phyloP scores from a whole-genome alignment of 2,797 vertebrate genomes.

The Knipowitschia caucasica region DNA sequence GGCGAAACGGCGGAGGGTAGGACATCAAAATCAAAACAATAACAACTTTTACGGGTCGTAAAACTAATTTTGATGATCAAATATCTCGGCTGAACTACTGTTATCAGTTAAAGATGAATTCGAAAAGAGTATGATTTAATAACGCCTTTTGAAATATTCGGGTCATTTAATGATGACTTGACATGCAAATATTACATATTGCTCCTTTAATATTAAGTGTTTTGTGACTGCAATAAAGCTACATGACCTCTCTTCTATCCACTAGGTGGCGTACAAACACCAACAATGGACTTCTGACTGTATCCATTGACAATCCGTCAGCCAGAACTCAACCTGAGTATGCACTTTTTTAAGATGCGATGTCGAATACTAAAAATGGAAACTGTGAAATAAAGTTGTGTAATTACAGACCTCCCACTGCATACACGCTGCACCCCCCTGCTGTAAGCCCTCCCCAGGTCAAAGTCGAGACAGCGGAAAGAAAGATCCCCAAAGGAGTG shows the following conservation, averaged over 20 bases:
- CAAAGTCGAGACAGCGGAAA: constrained; percentile 77
- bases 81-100: too few species aligned
- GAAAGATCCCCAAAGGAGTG: constrained; percentile 92
- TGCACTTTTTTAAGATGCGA: constrained; percentile 12
- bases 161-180: too few species aligned
- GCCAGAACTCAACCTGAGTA: constrained; percentile 83
- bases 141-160: too few species aligned
- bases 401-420: constrained; percentile 67
- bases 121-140: too few species aligned
- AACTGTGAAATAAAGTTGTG: not conserved
- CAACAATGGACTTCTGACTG: constrained; percentile 85
- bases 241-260: constrained; percentile 31
- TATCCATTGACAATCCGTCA: constrained; percentile 92
- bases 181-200: too few species aligned
- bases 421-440: constrained; percentile 82
- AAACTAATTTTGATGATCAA: too few species aligned
- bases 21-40: too few species aligned
- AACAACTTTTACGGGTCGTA: too few species aligned
- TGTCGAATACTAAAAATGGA: not conserved
- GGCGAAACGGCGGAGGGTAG: too few species aligned
- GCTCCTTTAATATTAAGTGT: too few species aligned
- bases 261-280: constrained; percentile 88
- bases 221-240: too few species aligned
- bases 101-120: too few species aligned
- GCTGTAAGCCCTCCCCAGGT: constrained; percentile 64